Evolutionary conservation across 1,140 invertebrate genomes (phyloP), one percentile per base, ranked within the genome.

Genomic region (Drosophila micromelanica): DNA sequence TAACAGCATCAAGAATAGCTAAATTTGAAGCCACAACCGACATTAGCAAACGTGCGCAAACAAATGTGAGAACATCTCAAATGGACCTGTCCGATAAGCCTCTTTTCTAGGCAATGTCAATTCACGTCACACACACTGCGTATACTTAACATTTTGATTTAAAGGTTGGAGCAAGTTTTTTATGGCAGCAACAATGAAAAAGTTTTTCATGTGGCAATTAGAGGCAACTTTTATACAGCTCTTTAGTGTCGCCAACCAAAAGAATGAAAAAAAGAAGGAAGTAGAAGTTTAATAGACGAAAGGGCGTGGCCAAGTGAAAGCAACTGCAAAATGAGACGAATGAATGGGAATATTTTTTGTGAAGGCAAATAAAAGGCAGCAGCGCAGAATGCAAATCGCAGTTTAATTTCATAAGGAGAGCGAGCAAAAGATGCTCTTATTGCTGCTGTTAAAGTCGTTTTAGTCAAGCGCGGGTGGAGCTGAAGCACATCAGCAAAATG

Each of bases 61-160:
- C 15, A 72, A 51, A 64, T 46, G 42, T 23, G 43, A 42, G 43
- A 12, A 52, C 15, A 72, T 17, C 20, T 68, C 0, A 30, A 42
- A 30, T 42, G 13, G 12, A 49, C 35, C 23, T 52, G 9, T 27
- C 15, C 27, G 13, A 11, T 54, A 5, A 35, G 43, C 17, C 56
- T 52, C 35, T 3, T 3, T 32, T 1, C n/a, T 8, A 63, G 56
- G 43, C 51, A 42, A 56, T 42, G 68, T 56, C 27, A 9, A 37
- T 40, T 20, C 57, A 37, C 32, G 20, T 17, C 27, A 27, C 45
- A 27, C 45, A 67, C 54, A 37, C 56, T 49, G 60, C 81, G 73
- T 80, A 71, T 81, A 81, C 78, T 75, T 81, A 81, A 78, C 78
- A 65, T 77, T 87, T 73, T 75, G 77, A 87, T 87, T 86, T 73